Evolutionary conservation across 2,797 vertebrate genomes (phyloP).

Genomic region (Yasuhikotakia modesta): DNA sequence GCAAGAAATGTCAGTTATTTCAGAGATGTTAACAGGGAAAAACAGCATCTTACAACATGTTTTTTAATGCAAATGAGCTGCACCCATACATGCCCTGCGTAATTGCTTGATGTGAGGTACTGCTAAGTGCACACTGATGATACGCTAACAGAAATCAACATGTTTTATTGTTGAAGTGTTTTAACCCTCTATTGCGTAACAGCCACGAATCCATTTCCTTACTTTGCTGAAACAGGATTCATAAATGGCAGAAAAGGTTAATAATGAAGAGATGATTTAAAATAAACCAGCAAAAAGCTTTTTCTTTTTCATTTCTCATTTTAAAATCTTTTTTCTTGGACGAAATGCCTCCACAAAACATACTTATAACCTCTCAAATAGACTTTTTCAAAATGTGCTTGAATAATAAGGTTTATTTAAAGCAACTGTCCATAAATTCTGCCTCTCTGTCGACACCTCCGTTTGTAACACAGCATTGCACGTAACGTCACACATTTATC

Average conservation of each 20-base stretch:
- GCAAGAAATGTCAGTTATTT: neutral
- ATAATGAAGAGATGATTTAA: no score
- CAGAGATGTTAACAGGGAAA: neutral
- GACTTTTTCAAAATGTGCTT: no score
- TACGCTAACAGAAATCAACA: neutral
- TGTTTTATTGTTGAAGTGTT: neutral
- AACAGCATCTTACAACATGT: neutral
- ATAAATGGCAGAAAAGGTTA: no score
- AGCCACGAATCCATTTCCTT: neutral
- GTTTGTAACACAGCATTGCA: no score
- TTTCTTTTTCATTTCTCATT: neutral
- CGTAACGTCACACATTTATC: no score
- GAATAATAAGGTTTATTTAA: no score
- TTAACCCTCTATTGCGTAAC: neutral
- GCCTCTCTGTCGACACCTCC: no score
- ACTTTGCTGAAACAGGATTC: neutral
- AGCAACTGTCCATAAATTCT: no score
- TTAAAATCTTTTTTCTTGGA: no score
- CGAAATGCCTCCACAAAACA: no score
- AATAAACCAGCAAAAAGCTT: neutral
- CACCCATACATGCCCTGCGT: neutral
- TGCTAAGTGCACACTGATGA: neutral
- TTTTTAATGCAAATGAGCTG: slow-evolving; percentile 10
- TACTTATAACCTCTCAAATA: no score
- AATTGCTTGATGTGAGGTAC: neutral